A percentile compares a stretch with the other conserved stretches of the same genome.
phyloP scores from a whole-genome alignment of 2,797 vertebrate genomes.

The Eospalax fontanierii region DNA sequence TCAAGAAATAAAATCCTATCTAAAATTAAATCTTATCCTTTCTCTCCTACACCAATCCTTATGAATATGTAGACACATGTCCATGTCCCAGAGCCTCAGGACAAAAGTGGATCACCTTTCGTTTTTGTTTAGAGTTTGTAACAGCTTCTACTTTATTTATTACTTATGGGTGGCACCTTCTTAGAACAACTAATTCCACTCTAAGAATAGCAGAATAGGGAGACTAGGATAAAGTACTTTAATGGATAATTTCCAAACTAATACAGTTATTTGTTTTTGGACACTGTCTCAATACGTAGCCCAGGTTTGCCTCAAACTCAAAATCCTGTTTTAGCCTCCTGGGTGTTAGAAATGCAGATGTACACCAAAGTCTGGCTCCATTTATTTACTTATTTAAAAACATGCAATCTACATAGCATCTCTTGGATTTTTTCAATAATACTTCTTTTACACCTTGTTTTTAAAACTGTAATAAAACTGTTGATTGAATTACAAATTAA shows the following conservation, averaged over 20 bases:
- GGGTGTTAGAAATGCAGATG: not conserved
- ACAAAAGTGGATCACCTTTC: not conserved
- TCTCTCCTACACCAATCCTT: not conserved
- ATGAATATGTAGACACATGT: not conserved
- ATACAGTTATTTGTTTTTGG: not conserved
- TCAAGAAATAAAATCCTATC: conserved; percentile 13
- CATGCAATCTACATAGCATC: not conserved
- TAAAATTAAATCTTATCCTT: not conserved
- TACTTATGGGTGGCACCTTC: not conserved
- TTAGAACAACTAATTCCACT: conserved; percentile 55
- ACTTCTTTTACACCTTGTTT: conserved; percentile 24
- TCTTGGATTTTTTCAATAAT: conserved; percentile 53
- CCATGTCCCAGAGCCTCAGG: conserved; percentile 11
- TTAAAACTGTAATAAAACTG: conserved; percentile 53
- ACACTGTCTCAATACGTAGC: not conserved
- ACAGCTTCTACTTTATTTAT: not conserved
- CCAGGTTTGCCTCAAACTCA: not conserved
- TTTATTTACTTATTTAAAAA: conserved; percentile 24
- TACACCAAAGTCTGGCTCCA: not conserved
- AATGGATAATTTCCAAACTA: conserved; percentile 51
- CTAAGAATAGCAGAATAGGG: conserved; percentile 8
- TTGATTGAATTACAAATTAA: conserved; percentile 55
- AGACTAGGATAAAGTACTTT: conserved; percentile 1
- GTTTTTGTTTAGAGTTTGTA: not conserved
- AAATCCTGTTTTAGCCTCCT: not conserved